Evolutionary conservation across 1,140 invertebrate genomes (phyloP).

Genomic region (Thaumetopoea pityocampa): DNA sequence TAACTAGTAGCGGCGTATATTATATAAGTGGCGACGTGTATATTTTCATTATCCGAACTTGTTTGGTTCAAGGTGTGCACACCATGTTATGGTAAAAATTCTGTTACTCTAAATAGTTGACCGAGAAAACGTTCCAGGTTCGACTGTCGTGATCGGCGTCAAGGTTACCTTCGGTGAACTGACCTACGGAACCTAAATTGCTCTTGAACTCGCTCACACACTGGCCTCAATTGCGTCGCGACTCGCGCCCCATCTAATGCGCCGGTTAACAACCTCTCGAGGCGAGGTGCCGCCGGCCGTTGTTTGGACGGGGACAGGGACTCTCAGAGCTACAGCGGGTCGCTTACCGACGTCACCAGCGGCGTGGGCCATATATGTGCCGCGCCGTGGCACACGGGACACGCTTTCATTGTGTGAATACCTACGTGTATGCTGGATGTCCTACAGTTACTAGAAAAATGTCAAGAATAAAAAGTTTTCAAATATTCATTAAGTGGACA

Average conservation of each 20-base stretch:
- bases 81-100: neutral
- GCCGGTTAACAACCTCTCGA: constrained; percentile 72
- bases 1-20: no score
- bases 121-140: constrained; percentile 21
- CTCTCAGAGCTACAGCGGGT: constrained; percentile 35
- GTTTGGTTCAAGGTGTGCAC: neutral
- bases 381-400: no score
- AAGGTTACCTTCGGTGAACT: constrained; percentile 74
- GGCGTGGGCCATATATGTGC: no score
- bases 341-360: no score
- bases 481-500: no score
- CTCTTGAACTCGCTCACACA: constrained; percentile 73
- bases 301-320: constrained; percentile 47
- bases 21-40: no score
- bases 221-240: constrained; percentile 71
- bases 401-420: no score
- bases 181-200: constrained; percentile 75
- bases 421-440: no score
- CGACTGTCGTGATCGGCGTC: constrained; percentile 58
- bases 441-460: no score
- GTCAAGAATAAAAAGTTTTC: no score
- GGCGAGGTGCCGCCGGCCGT: constrained; percentile 67
- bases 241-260: constrained; percentile 68
- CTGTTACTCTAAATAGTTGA: constrained; percentile 2
- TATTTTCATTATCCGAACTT: no score